Evolutionary conservation across 2,113 vertebrate genomes (phyloP).

Genomic region (Nothoprocta perdicaria): DNA sequence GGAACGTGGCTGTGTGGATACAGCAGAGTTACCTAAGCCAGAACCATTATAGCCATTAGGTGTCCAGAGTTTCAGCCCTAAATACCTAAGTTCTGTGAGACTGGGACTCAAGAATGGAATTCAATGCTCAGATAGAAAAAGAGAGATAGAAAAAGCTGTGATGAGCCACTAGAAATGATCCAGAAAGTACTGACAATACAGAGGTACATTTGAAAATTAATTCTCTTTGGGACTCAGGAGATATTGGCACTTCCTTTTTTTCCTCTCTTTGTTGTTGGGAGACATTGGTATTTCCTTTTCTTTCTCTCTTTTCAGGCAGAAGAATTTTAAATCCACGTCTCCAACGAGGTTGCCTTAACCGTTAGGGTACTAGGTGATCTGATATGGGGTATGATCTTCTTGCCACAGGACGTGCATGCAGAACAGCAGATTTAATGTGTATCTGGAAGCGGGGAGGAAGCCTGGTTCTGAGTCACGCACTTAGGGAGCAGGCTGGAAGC

Average conservation of each 20-base stretch:
- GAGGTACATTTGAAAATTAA: background rate
- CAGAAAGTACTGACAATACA: rapidly evolving
- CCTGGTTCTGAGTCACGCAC: background rate
- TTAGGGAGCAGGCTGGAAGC: background rate
- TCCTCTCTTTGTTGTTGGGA: background rate
- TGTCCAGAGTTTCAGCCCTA: background rate
- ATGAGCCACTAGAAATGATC: background rate
- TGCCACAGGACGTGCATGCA: background rate
- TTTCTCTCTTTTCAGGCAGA: background rate
- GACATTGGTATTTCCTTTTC: background rate
- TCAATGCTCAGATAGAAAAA: background rate
- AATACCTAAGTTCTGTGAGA: background rate
- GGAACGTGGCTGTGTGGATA: background rate
- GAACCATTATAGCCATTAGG: background rate
- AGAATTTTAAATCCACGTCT: background rate
- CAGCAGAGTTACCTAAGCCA: background rate
- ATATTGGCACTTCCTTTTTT: background rate
- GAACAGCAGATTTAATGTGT: background rate
- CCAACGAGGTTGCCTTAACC: background rate
- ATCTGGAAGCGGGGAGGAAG: background rate
- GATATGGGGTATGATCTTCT: background rate
- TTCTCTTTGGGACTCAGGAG: background rate
- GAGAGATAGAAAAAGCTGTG: background rate
- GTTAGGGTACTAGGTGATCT: background rate
- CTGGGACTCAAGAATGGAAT: background rate